Evolutionary conservation across 1,140 invertebrate species (phyloP), one percentile per base, ranked within the genome.

Genomic region (Trypoxylus dichotomus): DNA sequence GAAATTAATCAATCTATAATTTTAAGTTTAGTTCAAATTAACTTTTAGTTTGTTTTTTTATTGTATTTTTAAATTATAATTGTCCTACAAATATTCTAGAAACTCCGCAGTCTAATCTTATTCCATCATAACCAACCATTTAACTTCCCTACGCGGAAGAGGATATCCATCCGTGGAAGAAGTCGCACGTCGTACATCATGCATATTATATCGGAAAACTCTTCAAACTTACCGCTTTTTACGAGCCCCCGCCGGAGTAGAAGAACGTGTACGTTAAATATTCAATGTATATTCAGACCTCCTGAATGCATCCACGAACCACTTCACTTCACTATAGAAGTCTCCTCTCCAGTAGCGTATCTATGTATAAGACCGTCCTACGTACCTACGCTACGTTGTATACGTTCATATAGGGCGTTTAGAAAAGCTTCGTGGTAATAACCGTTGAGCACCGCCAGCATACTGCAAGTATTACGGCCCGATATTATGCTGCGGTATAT

Each of bases 131-230:
- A 47, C 11, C 43, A 13, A 15, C n/a, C 43, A 47, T 47, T 47
- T 47, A 47, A 13, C 13, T 47, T n/a, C 43, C 43, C 10, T 47
- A 13, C n/a, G n/a, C n/a, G 13, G 43, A 47, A 47, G 43, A 13
- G 13, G 3, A 47, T n/a, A 47, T 47, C n/a, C 43, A 47, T 47
- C 43, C n/a, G 43, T 13, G 13, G 43, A 11, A 13, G n/a, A 47
- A 1, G 43, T 47, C 43, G 60, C 60, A 19, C 60, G 21, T 63
- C 60, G 19, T 63, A 19, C 60, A 63, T 7, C 60, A 24, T 63
- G 60, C 60, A 63, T 63, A 25, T 3, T 63, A 63, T 63, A 63
- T 63, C 60, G 60, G 60, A 63, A 63, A 63, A 63, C 60, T 63
- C 60, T 63, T 21, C 47, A 58, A 21, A 58, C 15, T 58, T 63